Base-by-base conservation (phyloP, 2,797 vertebrate genomes). In the Champsocephalus esox region DNA sequence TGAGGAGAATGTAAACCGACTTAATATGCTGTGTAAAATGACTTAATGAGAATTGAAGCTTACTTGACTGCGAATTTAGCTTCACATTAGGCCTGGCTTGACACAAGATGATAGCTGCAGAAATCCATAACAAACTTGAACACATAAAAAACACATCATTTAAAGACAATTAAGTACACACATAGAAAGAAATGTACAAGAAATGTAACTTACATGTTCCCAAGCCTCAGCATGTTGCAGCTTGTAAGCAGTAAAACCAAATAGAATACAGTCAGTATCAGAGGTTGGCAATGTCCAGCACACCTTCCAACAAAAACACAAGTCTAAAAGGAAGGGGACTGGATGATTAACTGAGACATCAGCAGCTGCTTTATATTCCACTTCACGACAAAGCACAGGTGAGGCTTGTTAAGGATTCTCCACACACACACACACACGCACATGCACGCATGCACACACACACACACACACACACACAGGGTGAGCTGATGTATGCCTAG, bases 51-150 rank as follows among this genome's bases (percentile, higher is more conserved):
- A 62, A 0, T 4, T 3, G 13, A 17, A 3, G 1, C 90, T 91
- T 91, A 95, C 94, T 83, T 85, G 90, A 87, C 61, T 84, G 87
- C 1, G 44, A 79, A 65, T 46, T 61, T 7, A 61, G 66, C 60
- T 89, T 89, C 8, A 10, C 0, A 69, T 78, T 87, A 57, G 80
- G 77, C 90, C 72, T 89, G 17, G 84, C 81, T 75, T 93, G 89
- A 74, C 84, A 71, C 54, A 74, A 66, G 21, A 73, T 8, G 11
- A 77, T 76, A 19, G 87, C 71, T 52, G 78, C 84, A 63, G 85
- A 76, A 76, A 92, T 16, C 92, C 93, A 93, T 57, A 87, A 67
- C 2, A 88, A 56, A 51, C 95, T 95, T 28, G 0, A 49, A 72
- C 10, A 74, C 17, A 50, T 7, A n/a, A n/a, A 7, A 14, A 46